Evolutionary conservation across 2,797 vertebrate species (phyloP), one percentile per base, ranked within the genome.

Genomic region (Argentina silus): DNA sequence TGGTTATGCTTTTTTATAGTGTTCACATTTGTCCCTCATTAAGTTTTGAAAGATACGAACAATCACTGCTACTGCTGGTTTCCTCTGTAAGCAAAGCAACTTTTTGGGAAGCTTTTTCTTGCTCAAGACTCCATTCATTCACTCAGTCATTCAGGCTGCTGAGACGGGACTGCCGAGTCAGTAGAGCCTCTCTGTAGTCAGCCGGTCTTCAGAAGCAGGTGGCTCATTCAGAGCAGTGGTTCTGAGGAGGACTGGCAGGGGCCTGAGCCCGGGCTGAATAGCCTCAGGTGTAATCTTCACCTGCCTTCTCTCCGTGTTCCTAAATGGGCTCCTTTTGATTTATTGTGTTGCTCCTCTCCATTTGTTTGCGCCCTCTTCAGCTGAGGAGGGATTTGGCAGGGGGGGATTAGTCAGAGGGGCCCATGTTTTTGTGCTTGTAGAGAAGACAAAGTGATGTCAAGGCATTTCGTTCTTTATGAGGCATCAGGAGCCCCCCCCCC

Each of bases 261-360:
- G 61, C 76, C 48, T 62, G 36, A 27, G 27, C 27, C 57, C 10
- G 7, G 57, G 27, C 65, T 83, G 75, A 87, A 87, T 64, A 80
- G 85, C 80, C 65, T 73, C 72, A 82, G 84, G 84, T 89, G 83
- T 84, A 83, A 85, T 86, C 78, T 81, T 89, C 82, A 86, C 81
- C 87, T 85, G 78, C 82, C 83, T 61, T 7, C 65, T 73, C 67
- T 0, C 27, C 9, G 4, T 15, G 3, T 45, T 47, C 3, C 14
- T 15, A 43, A 85, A 70, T 81, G 78, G 86, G 6, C 14, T 17
- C 44, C 44, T 10, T 85, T 86, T 74, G 79, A 82, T 85, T 86
- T 80, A 76, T 83, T 88, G 85, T 77, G 68, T 78, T 77, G 68
- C 78, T 48, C 3, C 62, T 78, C 47, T 74, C 48, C 75, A 74